phyloP scores from a whole-genome alignment of 2,888 invertebrate species.

The Acanthosepion pharaonis region DNA sequence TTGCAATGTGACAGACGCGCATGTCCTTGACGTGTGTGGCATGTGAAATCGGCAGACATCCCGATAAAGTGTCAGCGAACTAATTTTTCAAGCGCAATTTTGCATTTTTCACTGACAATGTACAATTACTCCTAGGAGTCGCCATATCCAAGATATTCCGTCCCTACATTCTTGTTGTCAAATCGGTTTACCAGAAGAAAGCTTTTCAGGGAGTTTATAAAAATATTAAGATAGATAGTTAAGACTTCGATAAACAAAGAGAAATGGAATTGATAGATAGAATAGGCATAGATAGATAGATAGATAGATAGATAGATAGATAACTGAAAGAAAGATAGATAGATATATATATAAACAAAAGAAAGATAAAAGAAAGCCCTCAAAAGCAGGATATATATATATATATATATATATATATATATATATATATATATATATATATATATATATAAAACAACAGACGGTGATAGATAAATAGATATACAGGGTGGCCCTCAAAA shows the following conservation, averaged over 20 bases:
- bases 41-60: slow-evolving; percentile 6
- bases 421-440: not conserved
- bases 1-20: slow-evolving; percentile 33
- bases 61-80: not conserved
- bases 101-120: not conserved
- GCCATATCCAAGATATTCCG: not conserved
- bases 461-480: not conserved
- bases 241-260: no score
- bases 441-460: not conserved
- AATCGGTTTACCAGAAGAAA: not conserved
- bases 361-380: no score
- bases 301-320: not conserved
- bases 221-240: not conserved
- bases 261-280: not conserved
- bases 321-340: not conserved
- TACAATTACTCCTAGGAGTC: slow-evolving; percentile 33
- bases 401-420: no score
- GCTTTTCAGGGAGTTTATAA: not conserved
- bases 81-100: slow-evolving; percentile 33
- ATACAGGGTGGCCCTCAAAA: not conserved
- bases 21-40: not conserved
- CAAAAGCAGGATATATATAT: no score
- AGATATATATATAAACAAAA: no score
- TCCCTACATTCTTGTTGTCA: slow-evolving; percentile 1
- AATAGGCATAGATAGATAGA: not conserved